These are phyloP conservation scores for Pocillopora meandrina DNA, from an alignment of 92 coral and sea anemone species.

Conservation along the genomic window DNA sequence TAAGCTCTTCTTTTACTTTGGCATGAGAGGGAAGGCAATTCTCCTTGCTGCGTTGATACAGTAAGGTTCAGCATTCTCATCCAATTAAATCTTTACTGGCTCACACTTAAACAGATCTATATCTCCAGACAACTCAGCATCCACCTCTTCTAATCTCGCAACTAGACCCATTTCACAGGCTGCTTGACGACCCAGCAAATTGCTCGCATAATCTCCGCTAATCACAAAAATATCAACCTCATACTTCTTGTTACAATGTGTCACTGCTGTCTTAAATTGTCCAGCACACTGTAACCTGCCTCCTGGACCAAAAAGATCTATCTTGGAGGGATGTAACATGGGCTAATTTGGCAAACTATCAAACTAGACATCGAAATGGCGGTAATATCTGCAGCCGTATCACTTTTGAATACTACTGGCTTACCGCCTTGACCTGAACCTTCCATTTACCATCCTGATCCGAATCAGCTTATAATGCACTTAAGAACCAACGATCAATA, in stretches of 20 bases:
- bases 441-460: background rate
- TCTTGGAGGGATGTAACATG: background rate
- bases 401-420: no score
- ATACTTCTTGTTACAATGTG: conserved; percentile 9
- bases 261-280: background rate
- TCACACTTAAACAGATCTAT: background rate
- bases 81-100: background rate
- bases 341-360: conserved; percentile 4
- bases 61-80: no score
- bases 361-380: background rate
- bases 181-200: background rate
- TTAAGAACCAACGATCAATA: background rate
- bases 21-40: conserved; percentile 15
- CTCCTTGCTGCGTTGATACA: no score
- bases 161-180: conserved; percentile 4
- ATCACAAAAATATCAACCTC: background rate
- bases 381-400: no score
- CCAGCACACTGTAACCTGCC: conserved; percentile 6
- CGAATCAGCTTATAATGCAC: background rate
- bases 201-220: background rate
- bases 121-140: background rate
- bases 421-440: no score
- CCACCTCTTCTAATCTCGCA: no score
- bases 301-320: no score
- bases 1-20: conserved; percentile 11